phyloP scores from a whole-genome alignment of 1,140 invertebrate species.

The Dendrolimus punctatus region DNA sequence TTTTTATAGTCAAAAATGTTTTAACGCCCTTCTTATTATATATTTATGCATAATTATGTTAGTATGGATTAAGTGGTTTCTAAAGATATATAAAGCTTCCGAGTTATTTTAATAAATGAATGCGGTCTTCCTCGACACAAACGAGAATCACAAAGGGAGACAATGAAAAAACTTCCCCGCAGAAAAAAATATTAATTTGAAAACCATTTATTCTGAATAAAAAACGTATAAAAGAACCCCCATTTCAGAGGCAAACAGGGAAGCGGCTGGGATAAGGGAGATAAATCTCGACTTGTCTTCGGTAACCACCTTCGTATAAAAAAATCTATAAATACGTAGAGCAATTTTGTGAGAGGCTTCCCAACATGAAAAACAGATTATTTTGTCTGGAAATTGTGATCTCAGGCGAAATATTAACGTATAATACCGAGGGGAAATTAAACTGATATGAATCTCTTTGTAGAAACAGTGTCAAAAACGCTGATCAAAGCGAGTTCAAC shows the following conservation, averaged over 20 bases:
- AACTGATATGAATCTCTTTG: constrained; percentile 28
- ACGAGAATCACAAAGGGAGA: constrained; percentile 27
- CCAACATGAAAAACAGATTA: constrained; percentile 23
- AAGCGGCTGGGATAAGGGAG: constrained; percentile 32
- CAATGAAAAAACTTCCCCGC: constrained; percentile 34
- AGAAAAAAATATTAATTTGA: constrained; percentile 47
- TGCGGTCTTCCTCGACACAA: background rate
- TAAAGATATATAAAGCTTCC: too few relatives aligned
- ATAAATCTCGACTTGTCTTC: constrained; percentile 31
- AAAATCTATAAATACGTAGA: constrained; percentile 24
- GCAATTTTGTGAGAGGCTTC: constrained; percentile 21
- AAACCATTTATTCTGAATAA: constrained; percentile 47
- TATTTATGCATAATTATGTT: too few relatives aligned
- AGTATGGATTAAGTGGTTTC: too few relatives aligned
- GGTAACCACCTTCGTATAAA: constrained; percentile 20
- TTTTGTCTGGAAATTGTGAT: constrained; percentile 24
- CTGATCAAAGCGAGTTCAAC: constrained; percentile 16
- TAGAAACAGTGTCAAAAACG: constrained; percentile 22
- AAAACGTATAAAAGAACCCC: constrained; percentile 38
- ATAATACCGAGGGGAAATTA: constrained; percentile 35
- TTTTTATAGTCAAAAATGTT: too few relatives aligned
- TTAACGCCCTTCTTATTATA: too few relatives aligned
- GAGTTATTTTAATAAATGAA: too few relatives aligned
- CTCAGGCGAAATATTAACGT: constrained; percentile 31
- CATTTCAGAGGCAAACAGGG: constrained; percentile 32